Base-by-base conservation (phyloP, 30 jellyfish, hydroid and myxozoan genomes). In the Pseudorhiza aurosa region DNA sequence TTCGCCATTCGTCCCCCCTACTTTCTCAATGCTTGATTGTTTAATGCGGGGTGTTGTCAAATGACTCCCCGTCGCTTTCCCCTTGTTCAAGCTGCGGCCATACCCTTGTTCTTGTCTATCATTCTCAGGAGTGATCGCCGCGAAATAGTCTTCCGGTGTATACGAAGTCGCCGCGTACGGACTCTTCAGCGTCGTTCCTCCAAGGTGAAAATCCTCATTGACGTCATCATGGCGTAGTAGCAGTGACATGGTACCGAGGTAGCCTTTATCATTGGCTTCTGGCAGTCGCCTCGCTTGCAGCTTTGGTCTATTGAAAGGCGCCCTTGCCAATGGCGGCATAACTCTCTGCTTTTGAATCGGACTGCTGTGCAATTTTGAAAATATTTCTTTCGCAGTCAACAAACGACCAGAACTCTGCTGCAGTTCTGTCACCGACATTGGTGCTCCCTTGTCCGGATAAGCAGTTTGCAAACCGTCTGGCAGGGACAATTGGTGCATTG, bases 151-250 rank as follows among this genome's bases (percentile, higher is more conserved):
- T 15, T 37, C 83, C 27, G 57, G 60, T 8, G 22, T 31, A 36
- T 73, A 51, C 8, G 82, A 73, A 0, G 72, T 37, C 47, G 72
- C 45, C 4, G 86, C 86, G 32, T 30, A 55, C 49, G 86, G 86
- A 25, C 46, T 17, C 10, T 73, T 73, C 64, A 73, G 29, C 33
- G 86, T 30, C 29, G 86, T 73, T 15, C 75, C 86, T 21, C 83
- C 83, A 14, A 73, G 31, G 32, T 57, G 55, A 22, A 37, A 46
- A 22, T 71, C 85, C 12, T 71, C 60, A 24, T 39, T 30, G 17
- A 33, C 73, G 24, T 65, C 75, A 27, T 73, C 75, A 18, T 39
- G 47, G 8, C 26, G 75, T 17, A 73, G 44, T 12, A 73, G 60
- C 37, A 57, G 0, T 22, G 86, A 73, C 42, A 73, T 37, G 2